Conservation (phyloP, 2,113 vertebrate species). For the Falcunculus frontatus region DNA sequence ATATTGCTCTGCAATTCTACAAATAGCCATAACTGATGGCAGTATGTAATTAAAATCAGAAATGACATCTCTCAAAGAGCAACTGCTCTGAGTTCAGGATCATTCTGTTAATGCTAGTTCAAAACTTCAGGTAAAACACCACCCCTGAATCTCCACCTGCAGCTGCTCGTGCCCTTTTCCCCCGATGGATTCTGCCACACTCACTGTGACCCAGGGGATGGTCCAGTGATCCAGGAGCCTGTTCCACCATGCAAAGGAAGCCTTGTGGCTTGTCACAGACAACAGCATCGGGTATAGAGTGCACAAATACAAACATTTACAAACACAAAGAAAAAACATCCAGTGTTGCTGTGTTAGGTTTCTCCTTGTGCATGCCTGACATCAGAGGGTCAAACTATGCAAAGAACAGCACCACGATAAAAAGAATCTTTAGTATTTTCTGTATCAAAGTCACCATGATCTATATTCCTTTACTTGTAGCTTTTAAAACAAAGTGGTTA, state of each 20-base stretch:
- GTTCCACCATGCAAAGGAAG: background rate
- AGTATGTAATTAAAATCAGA: background rate
- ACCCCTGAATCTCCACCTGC: background rate
- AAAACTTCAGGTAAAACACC: background rate
- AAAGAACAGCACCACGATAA: background rate
- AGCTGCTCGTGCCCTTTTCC: fast-evolving
- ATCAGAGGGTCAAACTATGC: background rate
- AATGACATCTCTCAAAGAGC: background rate
- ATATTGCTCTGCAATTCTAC: background rate
- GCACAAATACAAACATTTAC: background rate
- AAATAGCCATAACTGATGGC: background rate
- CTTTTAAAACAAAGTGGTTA: background rate
- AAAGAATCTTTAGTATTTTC: background rate
- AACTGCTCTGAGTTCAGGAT: background rate
- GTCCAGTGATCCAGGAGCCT: background rate
- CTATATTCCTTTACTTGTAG: background rate
- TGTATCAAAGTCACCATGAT: background rate
- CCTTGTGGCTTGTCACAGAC: background rate
- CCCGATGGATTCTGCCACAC: background rate
- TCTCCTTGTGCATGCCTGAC: background rate
- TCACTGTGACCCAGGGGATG: background rate
- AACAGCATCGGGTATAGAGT: background rate
- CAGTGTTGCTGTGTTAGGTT: background rate
- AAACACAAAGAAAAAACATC: background rate
- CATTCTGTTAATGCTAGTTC: background rate